Evolutionary conservation across 2,797 vertebrate genomes (phyloP).

Genomic region (Adrianichthys oophorus): DNA sequence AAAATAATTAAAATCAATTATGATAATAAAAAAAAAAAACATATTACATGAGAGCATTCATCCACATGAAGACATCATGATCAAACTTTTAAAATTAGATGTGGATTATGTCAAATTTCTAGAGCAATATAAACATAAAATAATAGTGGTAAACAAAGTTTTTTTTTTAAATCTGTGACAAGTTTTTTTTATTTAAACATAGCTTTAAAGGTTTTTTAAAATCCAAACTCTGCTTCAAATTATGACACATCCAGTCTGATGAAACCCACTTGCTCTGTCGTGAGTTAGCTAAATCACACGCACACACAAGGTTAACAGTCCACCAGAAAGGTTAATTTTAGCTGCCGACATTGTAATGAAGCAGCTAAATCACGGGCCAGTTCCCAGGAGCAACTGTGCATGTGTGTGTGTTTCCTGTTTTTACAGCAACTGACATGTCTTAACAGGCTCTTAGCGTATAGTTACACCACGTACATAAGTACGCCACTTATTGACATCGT

Average conservation of each 20-base stretch:
- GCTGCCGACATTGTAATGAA: conserved; percentile 78
- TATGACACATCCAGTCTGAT: conserved; percentile 48
- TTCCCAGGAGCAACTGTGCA: conserved; percentile 77
- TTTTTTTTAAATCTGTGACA: no score
- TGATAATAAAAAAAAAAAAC: no score
- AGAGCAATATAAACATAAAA: no score
- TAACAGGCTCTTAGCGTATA: conserved; percentile 72
- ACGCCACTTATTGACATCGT: conserved; percentile 71
- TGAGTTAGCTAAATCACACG: conserved; percentile 21
- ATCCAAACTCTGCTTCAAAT: conserved; percentile 20
- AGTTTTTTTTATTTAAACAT: no score
- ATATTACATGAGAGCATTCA: no score
- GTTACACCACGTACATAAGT: conserved; percentile 66
- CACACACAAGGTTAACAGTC: conserved; percentile 69
- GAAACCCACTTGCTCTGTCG: conserved; percentile 47
- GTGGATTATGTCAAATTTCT: no score
- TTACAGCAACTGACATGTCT: conserved; percentile 69
- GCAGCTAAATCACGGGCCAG: conserved; percentile 72
- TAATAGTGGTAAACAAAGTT: no score
- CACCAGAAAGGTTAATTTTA: conserved; percentile 76
- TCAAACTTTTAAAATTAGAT: no score
- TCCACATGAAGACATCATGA: no score
- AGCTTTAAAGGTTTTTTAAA: no score
- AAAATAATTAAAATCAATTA: no score
- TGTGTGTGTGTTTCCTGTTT: conserved; percentile 68